These are phyloP conservation scores for Siniperca chuatsi DNA, from an alignment of 2,113 vertebrate species.

Conservation along the genomic window DNA sequence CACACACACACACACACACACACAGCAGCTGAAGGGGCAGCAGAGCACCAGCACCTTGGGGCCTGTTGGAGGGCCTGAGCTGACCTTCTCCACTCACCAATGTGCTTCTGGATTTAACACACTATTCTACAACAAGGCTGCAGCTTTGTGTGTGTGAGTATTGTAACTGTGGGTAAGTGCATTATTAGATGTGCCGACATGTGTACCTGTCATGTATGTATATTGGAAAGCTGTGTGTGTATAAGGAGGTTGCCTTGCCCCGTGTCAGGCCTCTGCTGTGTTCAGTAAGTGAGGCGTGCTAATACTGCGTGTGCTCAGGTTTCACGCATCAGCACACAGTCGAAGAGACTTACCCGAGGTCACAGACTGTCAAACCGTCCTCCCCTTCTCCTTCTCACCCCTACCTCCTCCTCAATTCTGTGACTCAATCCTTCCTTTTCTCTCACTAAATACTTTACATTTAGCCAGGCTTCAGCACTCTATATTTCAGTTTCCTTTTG, in stretches of 20 bases:
- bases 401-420: slow-evolving; percentile 33
- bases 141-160: slow-evolving; percentile 39
- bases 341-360: slow-evolving; percentile 80
- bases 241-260: slow-evolving; percentile 67
- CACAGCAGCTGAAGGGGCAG: slow-evolving; percentile 68
- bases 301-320: slow-evolving; percentile 84
- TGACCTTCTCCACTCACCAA: slow-evolving; percentile 68
- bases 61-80: slow-evolving; percentile 58
- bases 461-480: slow-evolving; percentile 58
- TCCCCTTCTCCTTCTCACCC: slow-evolving; percentile 4
- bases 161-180: slow-evolving; percentile 46
- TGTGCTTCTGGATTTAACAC: slow-evolving; percentile 60
- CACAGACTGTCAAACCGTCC: slow-evolving; percentile 74
- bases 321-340: slow-evolving; percentile 84
- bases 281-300: slow-evolving; percentile 82
- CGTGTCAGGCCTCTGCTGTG: slow-evolving; percentile 81
- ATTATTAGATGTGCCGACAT: slow-evolving; percentile 34
- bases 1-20: slow-evolving; percentile 1
- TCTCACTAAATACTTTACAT: slow-evolving; percentile 74
- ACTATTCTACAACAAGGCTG: slow-evolving; percentile 27
- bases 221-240: slow-evolving; percentile 56
- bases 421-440: slow-evolving; percentile 71
- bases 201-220: slow-evolving; percentile 40
- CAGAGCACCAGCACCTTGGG: slow-evolving; percentile 55
- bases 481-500: slow-evolving; percentile 53